phyloP scores from a whole-genome alignment of 2,888 invertebrate genomes.

The Sesamia inferens region DNA sequence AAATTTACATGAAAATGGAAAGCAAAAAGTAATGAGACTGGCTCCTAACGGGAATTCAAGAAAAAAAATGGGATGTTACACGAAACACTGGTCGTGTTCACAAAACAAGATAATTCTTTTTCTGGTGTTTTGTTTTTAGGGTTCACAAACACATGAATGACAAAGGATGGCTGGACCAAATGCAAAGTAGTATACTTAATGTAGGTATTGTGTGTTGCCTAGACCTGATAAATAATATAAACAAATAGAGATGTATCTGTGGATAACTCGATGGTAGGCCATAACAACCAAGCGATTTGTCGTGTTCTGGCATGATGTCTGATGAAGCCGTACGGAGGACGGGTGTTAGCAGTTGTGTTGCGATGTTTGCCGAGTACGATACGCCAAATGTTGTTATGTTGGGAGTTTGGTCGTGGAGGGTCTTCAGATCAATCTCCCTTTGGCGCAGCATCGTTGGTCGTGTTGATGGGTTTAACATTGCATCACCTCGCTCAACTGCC shows the following conservation, averaged over 20 bases:
- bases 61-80: slow-evolving; percentile 9
- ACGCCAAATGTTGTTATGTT: too few species aligned
- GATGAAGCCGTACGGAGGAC: too few species aligned
- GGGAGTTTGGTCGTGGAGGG: too few species aligned
- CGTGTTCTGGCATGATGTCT: too few species aligned
- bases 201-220: neutral
- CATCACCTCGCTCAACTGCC: too few species aligned
- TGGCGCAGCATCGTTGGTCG: too few species aligned
- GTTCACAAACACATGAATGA: neutral
- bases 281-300: too few species aligned
- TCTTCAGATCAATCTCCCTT: too few species aligned
- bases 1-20: slow-evolving; percentile 69
- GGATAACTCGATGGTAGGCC: too few species aligned
- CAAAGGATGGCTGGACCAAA: neutral
- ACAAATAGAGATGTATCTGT: neutral
- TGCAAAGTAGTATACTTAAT: neutral
- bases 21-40: slow-evolving; percentile 64
- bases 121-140: neutral
- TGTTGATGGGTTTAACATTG: too few species aligned
- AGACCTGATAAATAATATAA: neutral
- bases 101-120: slow-evolving; percentile 9
- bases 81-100: slow-evolving; percentile 5
- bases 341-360: too few species aligned
- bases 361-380: too few species aligned
- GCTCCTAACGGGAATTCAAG: slow-evolving; percentile 37